Base-by-base conservation (phyloP, 2,888 invertebrate genomes). In the Lasioglossum leucozonium region DNA sequence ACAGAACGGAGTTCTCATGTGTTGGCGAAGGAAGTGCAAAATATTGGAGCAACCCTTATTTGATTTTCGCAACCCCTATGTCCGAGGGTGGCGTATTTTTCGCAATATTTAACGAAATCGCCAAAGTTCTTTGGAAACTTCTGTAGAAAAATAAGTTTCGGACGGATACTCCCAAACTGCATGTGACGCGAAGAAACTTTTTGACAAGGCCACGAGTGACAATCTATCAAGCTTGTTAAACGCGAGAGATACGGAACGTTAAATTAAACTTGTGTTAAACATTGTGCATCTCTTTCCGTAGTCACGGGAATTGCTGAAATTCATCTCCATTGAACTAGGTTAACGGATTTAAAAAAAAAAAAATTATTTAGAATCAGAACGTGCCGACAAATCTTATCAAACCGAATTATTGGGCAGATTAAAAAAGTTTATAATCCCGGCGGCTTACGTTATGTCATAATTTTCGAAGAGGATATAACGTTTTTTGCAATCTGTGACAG, bases 391-490 rank as follows among this genome's bases (percentile, higher is more conserved):
- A 55, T 26, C 16, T 62, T 62, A 62, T 30, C 26, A 30, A 62
- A 62, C 30, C 30, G 26, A 30, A 62, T 13, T 37, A 34, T 37
- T 37, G 22, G 34, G 0, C 34, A 22, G 37, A 37, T 40, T 34
- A 69, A 74, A 81, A 40, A 13, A 22, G n/a, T 58, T 34, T 13
- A 69, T n/a, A 30, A 62, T 16, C 30, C n/a, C 18, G 18, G 16
- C 55, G 34, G 47, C 42, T 79, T 42, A 47, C 18, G 44, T 71
- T 77, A 26, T 71, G 40, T 58, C 16, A 44, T 73, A 44, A 73
- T 73, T 67, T 73, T 69, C 40, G 13, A 3, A n/a, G n/a, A 4
- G 51, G 30, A 22, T 22, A 16, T 55, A 42, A 37, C 51, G 51
- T 58, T 82, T 62, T 62, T 22, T 37, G 67, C 34, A 67, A 47